These are phyloP conservation scores for Coryphaenoides rupestris DNA, from an alignment of 2,113 vertebrate species.

Conservation along the genomic window DNA sequence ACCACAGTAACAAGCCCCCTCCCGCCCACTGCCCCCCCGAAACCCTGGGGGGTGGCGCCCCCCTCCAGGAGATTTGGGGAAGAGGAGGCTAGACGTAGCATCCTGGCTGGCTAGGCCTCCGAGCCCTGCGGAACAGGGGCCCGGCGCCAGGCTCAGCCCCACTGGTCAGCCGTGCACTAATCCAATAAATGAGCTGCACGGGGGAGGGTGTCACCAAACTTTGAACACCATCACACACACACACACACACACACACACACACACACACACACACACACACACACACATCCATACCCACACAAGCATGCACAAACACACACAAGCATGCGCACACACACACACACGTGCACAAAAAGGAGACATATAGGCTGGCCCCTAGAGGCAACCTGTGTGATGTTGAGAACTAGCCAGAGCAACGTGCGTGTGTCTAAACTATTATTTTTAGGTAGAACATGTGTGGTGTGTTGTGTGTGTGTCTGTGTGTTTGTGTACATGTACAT, in stretches of 20 bases:
- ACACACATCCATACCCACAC: too few relatives aligned
- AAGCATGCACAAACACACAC: constrained; percentile 16
- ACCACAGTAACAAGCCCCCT: constrained; percentile 59
- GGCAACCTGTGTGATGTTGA: neutral
- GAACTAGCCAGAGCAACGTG: constrained; percentile 4
- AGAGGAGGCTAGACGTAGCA: constrained; percentile 59
- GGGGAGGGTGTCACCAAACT: constrained; percentile 57
- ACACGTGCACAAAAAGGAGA: neutral
- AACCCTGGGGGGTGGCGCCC: neutral
- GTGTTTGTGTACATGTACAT: too few relatives aligned
- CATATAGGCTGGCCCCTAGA: too few relatives aligned
- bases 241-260: constrained; percentile 11
- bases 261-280: neutral
- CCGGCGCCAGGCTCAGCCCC: constrained; percentile 60
- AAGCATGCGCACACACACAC: constrained; percentile 2
- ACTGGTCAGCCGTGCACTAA: constrained; percentile 66
- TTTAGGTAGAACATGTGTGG: too few relatives aligned
- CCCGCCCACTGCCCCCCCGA: constrained; percentile 12
- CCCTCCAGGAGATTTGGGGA: constrained; percentile 30
- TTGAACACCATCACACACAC: constrained; percentile 20
- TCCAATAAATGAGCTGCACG: constrained; percentile 67
- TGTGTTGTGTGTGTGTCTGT: too few relatives aligned
- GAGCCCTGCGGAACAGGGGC: constrained; percentile 48
- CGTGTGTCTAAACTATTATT: constrained; percentile 10
- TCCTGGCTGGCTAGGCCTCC: constrained; percentile 49